phyloP scores from a whole-genome alignment of 2,888 invertebrate genomes.

The Caenorhabditis virilis region DNA sequence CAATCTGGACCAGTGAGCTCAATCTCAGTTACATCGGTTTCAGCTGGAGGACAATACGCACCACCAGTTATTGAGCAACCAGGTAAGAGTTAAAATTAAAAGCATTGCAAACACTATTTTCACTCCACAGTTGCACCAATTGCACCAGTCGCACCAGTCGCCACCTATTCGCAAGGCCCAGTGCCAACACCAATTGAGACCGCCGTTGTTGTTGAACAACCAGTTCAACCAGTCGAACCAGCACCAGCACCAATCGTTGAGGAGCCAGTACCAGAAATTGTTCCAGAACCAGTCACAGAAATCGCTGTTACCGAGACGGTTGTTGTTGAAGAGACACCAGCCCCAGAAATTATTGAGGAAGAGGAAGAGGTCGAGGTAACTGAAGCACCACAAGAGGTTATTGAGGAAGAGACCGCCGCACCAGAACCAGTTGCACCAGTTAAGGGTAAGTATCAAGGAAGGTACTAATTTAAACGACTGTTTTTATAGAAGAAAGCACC shows the following conservation, averaged over 20 bases:
- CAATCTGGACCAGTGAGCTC: slow-evolving; percentile 38
- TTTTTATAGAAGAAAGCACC: slow-evolving; percentile 45
- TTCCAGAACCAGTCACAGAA: slow-evolving; percentile 12
- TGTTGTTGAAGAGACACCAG: slow-evolving; percentile 7
- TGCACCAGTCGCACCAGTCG: slow-evolving; percentile 20
- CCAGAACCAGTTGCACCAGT: slow-evolving; percentile 19
- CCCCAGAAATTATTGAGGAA: slow-evolving; percentile 11
- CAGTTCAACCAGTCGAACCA: neutral
- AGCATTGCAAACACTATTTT: slow-evolving; percentile 26
- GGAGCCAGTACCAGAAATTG: slow-evolving; percentile 13
- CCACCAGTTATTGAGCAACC: slow-evolving; percentile 14
- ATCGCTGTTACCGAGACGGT: slow-evolving; percentile 13
- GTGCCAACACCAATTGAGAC: slow-evolving; percentile 27
- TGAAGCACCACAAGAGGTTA: slow-evolving; percentile 16
- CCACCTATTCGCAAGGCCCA: slow-evolving; percentile 33
- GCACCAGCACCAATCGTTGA: slow-evolving; percentile 3
- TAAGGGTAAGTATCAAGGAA: slow-evolving; percentile 1
- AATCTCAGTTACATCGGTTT: slow-evolving; percentile 24
- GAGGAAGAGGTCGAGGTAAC: slow-evolving; percentile 12
- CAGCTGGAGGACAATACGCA: slow-evolving; percentile 17
- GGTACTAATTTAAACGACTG: too few relatives aligned
- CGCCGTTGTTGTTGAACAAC: slow-evolving; percentile 11
- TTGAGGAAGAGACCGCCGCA: slow-evolving; percentile 13
- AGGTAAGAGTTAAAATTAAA: too few relatives aligned
- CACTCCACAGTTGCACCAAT: slow-evolving; percentile 35